Percentiles rank a stretch among this genome's conserved stretches.
These are phyloP conservation scores for Calypte anna DNA, from an alignment of 2,113 vertebrate genomes.

Conservation along the genomic window DNA sequence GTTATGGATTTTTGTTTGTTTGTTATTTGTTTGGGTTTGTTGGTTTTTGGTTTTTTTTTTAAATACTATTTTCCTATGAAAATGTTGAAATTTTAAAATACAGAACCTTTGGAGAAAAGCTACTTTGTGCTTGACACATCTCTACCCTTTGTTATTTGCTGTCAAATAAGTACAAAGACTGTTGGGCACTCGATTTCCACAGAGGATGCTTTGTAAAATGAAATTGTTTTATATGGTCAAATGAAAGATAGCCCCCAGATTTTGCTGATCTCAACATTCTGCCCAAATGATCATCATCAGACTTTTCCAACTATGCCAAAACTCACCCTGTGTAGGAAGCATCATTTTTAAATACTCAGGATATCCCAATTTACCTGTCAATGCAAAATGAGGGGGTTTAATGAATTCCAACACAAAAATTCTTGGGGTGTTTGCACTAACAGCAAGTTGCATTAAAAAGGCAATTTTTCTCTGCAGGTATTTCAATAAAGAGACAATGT, in stretches of 20 bases:
- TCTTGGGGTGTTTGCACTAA: conserved; percentile 71
- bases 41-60: background rate
- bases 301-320: conserved; percentile 40
- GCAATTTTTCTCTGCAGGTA: conserved; percentile 77
- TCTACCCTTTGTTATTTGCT: background rate
- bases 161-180: background rate
- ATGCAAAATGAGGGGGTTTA: conserved; percentile 73
- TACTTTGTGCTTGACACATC: background rate
- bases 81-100: background rate
- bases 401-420: conserved; percentile 79
- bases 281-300: conserved; percentile 29
- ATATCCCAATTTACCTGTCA: conserved; percentile 66
- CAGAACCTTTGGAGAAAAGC: background rate
- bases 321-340: conserved; percentile 34
- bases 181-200: background rate
- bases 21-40: too few relatives aligned
- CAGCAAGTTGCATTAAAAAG: conserved; percentile 76
- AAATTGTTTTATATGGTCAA: background rate
- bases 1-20: background rate
- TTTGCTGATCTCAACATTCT: conserved; percentile 57
- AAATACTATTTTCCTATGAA: background rate
- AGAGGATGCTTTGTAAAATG: background rate
- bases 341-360: conserved; percentile 43
- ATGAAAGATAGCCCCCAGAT: conserved; percentile 16
- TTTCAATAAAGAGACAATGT: conserved; percentile 82